These are phyloP conservation scores for honey bee (Apis mellifera) DNA, from an alignment of 1,140 invertebrate genomes.

Conservation along the genomic window DNA sequence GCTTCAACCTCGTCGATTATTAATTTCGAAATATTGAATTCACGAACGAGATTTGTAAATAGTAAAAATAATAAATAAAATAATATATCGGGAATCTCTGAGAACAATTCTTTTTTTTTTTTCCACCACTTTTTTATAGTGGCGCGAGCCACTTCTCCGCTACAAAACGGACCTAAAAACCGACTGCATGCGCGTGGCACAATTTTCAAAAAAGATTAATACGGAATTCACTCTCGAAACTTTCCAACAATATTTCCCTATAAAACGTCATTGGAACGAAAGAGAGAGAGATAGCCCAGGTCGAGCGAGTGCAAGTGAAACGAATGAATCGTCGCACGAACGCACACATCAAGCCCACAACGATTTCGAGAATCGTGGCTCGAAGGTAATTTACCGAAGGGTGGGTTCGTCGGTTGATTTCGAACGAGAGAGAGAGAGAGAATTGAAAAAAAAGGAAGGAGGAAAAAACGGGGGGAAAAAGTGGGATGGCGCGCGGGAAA, in stretches of 20 bases:
- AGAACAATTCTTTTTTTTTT: too few relatives aligned
- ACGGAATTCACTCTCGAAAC: too few relatives aligned
- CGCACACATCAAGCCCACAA: background rate
- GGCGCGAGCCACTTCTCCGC: too few relatives aligned
- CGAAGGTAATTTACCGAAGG: conserved; percentile 22
- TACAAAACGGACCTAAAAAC: too few relatives aligned
- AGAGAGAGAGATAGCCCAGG: too few relatives aligned
- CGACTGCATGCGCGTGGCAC: too few relatives aligned
- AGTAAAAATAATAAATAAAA: too few relatives aligned
- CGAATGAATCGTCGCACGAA: background rate
- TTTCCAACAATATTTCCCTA: background rate
- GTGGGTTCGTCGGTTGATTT: background rate
- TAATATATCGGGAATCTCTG: too few relatives aligned
- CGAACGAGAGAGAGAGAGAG: background rate
- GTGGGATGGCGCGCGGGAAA: background rate
- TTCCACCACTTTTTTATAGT: too few relatives aligned
- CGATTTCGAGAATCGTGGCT: background rate
- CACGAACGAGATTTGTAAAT: too few relatives aligned
- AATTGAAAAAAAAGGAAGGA: background rate
- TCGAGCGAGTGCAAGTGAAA: background rate
- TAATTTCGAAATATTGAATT: background rate
- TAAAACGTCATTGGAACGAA: background rate
- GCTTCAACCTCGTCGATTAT: conserved; percentile 11
- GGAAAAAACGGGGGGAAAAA: background rate
- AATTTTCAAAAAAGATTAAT: too few relatives aligned